Conservation (phyloP, 2,888 invertebrate species). For the Hypomecis punctinalis region DNA sequence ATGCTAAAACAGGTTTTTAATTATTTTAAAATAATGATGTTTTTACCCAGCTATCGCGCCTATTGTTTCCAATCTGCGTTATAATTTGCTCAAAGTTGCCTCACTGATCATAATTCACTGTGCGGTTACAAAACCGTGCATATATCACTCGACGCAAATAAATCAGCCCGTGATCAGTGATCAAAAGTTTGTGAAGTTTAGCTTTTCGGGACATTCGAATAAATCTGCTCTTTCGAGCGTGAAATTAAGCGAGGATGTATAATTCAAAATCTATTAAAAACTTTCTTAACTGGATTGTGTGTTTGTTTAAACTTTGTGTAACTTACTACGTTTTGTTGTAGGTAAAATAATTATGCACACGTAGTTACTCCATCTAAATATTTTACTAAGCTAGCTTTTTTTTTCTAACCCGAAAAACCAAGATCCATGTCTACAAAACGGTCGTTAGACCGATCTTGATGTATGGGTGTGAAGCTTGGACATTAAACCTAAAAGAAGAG, state of each 20-base stretch:
- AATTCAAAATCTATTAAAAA: conserved; percentile 58
- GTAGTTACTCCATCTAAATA: too few relatives aligned
- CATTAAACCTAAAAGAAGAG: too few relatives aligned
- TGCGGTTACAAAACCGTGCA: conserved; percentile 47
- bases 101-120: conserved; percentile 38
- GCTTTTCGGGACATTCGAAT: conserved; percentile 67
- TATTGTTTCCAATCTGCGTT: background rate
- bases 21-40: too few relatives aligned
- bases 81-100: conserved; percentile 34
- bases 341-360: too few relatives aligned
- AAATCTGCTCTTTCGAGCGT: conserved; percentile 65
- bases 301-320: conserved; percentile 4
- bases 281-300: conserved; percentile 28
- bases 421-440: too few relatives aligned
- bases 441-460: too few relatives aligned
- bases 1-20: too few relatives aligned
- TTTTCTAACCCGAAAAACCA: too few relatives aligned
- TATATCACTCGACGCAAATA: conserved; percentile 62
- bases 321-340: background rate
- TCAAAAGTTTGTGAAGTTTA: conserved; percentile 71
- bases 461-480: too few relatives aligned
- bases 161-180: conserved; percentile 70
- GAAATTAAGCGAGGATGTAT: conserved; percentile 68
- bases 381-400: too few relatives aligned
- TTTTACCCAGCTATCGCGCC: too few relatives aligned